These are phyloP conservation scores for Xenops minutus DNA, from an alignment of 2,797 vertebrate genomes.

Conservation along the genomic window DNA sequence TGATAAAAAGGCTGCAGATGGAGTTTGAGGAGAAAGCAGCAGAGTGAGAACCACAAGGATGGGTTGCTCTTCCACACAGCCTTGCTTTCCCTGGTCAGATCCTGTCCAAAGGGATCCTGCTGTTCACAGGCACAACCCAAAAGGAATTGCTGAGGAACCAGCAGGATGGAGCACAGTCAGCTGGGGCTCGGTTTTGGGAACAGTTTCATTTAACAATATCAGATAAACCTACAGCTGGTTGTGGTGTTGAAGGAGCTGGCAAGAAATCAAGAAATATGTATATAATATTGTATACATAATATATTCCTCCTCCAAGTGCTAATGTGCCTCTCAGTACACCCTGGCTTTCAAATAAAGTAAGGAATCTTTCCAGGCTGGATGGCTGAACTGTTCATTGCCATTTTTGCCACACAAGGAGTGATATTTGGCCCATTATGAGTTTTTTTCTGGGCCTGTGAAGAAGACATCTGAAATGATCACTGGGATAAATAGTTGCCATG, in stretches of 20 bases:
- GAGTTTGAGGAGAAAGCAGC: not conserved
- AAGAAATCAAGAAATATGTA: too few relatives aligned
- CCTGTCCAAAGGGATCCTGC: not conserved
- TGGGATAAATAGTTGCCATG: not conserved
- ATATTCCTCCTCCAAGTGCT: not conserved
- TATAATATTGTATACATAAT: too few relatives aligned
- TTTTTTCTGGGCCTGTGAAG: not conserved
- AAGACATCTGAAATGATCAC: not conserved
- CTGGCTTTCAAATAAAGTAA: not conserved
- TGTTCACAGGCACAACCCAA: not conserved
- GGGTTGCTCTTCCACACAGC: not conserved
- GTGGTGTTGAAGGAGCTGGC: not conserved
- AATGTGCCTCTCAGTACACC: fast-evolving
- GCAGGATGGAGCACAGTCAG: not conserved
- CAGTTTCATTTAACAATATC: not conserved
- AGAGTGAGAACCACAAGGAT: not conserved
- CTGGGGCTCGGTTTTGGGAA: not conserved
- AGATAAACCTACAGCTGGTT: not conserved
- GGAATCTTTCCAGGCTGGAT: not conserved
- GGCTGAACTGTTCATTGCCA: not conserved
- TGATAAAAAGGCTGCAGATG: not conserved
- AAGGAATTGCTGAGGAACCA: not conserved
- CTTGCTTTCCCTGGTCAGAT: not conserved
- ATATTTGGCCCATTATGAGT: not conserved
- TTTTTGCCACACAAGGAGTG: not conserved